Evolutionary conservation across 1,140 invertebrate genomes (phyloP), one percentile per base, ranked within the genome.

Genomic region (Bicyclus anynana): DNA sequence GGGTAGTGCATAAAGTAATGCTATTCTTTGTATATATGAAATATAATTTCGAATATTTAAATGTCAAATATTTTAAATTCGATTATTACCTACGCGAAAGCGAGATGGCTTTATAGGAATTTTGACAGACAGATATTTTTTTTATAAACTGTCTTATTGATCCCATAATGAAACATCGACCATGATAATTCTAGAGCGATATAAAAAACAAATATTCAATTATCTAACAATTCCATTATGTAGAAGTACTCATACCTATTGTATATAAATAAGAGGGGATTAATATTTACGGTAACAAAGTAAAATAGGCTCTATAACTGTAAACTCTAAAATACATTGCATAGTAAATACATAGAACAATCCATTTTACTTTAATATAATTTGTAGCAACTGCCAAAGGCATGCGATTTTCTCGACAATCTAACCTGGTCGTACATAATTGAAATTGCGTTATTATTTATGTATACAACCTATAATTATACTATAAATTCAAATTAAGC

Each of bases 381-480:
- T 21, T 44, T 44, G 20, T 44, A 23, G 42, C 13, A 21, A 44
- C 42, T 44, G 42, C 14, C 42, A 20, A 9, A 20, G 20, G 18
- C 42, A 44, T 12, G 42, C 42, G 14, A 44, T 44, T 44, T 21
- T 21, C 12, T 44, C 12, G 17, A 44, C 17, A 14, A 20, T 40
- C 42, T 44, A 14, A 12, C 17, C 42, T 12, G 12, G 6, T 44
- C 20, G 42, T 53, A 26, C 14, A 27, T 27, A 44, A 53, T 17
- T 44, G 51, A 44, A 27, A 53, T 26, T 14, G 50, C 18, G 18
- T 29, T 53, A 44, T 27, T 44, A 29, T 23, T 53, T 13, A 44
- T 53, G 20, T 40, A 40, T 40, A 53, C 35, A 53, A 23, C 38
- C 23, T 17, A 29, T 53, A 53, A 44, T 53, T 53, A 44, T 27